Evolutionary conservation across 2,797 vertebrate species (phyloP), one percentile per base, ranked within the genome.

Genomic region (Typhlichthys subterraneus): DNA sequence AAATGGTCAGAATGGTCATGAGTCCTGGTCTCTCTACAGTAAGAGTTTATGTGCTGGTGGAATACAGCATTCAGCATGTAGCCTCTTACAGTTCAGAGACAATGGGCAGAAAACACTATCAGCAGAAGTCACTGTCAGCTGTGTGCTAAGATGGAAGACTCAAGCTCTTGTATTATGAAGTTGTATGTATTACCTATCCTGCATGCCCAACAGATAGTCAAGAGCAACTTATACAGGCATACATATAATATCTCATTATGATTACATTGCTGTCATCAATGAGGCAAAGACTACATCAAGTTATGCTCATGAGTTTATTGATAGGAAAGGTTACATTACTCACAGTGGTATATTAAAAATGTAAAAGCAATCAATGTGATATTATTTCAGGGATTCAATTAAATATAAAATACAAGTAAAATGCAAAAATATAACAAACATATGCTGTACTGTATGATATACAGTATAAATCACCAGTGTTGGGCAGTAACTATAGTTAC

Each of bases 41-140:
- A 84, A 84, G 81, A 75, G 77, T 88, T 82, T 76, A 87, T 85
- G 74, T 86, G 86, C 87, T 87, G 88, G 77, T 80, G 45, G 17
- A 60, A 23, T 45, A 1, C 33, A 59, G 56, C 61, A 9, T 33
- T 68, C 75, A 76, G 80, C 80, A 82, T 78, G 64, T 82, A 61
- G 64, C 62, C 76, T 80, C 77, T 84, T 84, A 84, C 79, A 86
- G 81, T 67, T 56, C 78, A 70, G 80, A 78, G 83, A 80, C 80
- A 47, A 69, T 56, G 81, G 77, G n/a, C 4, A 29, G 11, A 14
- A 55, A 12, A 4, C 33, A 38, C 8, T 4, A 4, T 29, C 23
- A 29, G 23, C 23, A 29, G 23, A 29, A 29, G 23, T 29, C 23
- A 4, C 23, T 29, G 23, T 29, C 23, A 29, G 23, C 23, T 4